phyloP scores from a whole-genome alignment of 2,113 vertebrate species.

The Amphiprion percula region DNA sequence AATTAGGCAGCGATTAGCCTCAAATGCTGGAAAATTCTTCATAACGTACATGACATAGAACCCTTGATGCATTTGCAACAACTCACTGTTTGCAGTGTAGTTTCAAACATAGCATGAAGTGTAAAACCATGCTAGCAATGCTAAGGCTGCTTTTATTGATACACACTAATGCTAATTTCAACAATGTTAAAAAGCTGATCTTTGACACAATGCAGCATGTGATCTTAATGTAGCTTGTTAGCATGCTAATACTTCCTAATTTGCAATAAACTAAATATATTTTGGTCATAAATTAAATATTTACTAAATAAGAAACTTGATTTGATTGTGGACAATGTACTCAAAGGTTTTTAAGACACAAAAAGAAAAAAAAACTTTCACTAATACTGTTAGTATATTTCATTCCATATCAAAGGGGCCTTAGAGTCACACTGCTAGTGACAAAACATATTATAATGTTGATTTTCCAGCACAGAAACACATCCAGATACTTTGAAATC shows the following conservation, averaged over 20 bases:
- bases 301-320: no score
- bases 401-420: no score
- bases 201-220: no score
- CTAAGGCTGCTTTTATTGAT: background rate
- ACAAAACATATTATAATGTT: no score
- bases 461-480: no score
- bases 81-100: background rate
- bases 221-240: background rate
- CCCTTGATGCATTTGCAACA: no score
- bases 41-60: background rate
- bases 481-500: background rate
- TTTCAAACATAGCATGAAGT: background rate
- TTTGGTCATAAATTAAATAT: background rate
- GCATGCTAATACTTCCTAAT: background rate
- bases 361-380: no score
- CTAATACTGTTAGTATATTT: no score
- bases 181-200: no score
- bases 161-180: background rate
- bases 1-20: background rate
- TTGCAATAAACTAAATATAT: background rate
- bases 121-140: background rate
- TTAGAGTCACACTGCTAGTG: no score
- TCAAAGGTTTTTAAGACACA: no score
- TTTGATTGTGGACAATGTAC: no score
- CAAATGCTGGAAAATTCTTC: background rate